Percentiles rank a stretch among this genome's conserved stretches.
phyloP scores from a whole-genome alignment of 2,113 vertebrate species.

The Gallinago media region DNA sequence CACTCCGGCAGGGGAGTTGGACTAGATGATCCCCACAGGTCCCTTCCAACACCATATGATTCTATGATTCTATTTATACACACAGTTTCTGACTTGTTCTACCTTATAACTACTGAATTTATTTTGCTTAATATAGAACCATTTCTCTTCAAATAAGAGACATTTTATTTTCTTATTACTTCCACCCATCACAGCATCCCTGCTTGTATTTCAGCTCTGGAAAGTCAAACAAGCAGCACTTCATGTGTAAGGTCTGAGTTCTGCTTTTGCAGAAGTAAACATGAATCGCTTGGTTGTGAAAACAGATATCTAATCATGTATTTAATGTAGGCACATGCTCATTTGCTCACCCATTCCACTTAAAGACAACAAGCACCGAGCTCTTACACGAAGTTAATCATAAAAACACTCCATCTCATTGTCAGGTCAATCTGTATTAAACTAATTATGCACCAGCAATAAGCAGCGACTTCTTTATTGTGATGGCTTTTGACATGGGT shows the following conservation, averaged over 20 bases:
- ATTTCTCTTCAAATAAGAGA: not conserved
- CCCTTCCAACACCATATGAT: too few relatives aligned
- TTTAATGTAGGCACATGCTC: not conserved
- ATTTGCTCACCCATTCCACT: conserved; percentile 11
- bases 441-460: not conserved
- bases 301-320: not conserved
- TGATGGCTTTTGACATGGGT: conserved; percentile 22
- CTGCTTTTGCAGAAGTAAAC: conserved; percentile 21
- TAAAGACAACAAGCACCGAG: not conserved
- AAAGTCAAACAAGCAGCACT: not conserved
- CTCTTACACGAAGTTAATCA: not conserved
- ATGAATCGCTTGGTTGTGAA: not conserved
- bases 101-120: not conserved
- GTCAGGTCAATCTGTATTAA: not conserved
- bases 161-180: not conserved
- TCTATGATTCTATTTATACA: not conserved
- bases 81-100: not conserved
- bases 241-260: not conserved
- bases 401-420: not conserved
- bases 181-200: not conserved
- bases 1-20: too few relatives aligned
- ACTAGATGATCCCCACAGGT: too few relatives aligned
- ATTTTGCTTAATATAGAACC: not conserved
- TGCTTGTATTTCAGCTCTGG: not conserved
- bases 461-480: not conserved